A percentile compares a stretch with the other conserved stretches of the same genome.
phyloP scores from a whole-genome alignment of 2,888 invertebrate genomes.

The Apodemia hepburni region DNA sequence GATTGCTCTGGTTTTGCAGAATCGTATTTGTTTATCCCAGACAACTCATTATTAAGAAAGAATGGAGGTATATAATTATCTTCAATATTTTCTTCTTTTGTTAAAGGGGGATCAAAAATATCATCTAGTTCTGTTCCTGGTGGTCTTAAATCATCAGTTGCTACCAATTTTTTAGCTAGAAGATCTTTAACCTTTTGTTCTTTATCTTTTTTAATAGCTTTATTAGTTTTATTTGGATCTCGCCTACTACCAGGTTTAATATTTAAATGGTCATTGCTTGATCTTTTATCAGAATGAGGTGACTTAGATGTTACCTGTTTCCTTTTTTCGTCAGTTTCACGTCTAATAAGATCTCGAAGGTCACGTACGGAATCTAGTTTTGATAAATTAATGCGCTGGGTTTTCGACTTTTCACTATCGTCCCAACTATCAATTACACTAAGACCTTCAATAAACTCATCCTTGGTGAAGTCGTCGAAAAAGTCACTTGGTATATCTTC shows the following conservation, averaged over 20 bases:
- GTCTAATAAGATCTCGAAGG: slow-evolving; percentile 49
- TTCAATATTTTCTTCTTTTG: slow-evolving; percentile 31
- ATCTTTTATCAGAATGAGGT: slow-evolving; percentile 15
- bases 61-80: slow-evolving; percentile 4
- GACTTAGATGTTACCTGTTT: slow-evolving; percentile 9
- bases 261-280: slow-evolving; percentile 35
- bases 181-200: slow-evolving; percentile 68
- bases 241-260: slow-evolving; percentile 69
- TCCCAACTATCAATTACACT: slow-evolving; percentile 73
- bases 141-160: slow-evolving; percentile 57
- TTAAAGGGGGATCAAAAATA: slow-evolving; percentile 42
- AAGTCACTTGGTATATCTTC: slow-evolving; percentile 73
- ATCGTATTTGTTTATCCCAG: background rate
- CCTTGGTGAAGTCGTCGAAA: slow-evolving; percentile 69
- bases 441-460: slow-evolving; percentile 69
- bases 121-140: slow-evolving; percentile 72
- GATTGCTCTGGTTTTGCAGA: background rate
- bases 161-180: slow-evolving; percentile 61
- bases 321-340: slow-evolving; percentile 31
- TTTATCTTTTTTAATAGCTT: slow-evolving; percentile 66
- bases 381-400: slow-evolving; percentile 38
- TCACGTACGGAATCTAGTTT: slow-evolving; percentile 49
- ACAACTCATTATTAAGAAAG: background rate
- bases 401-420: slow-evolving; percentile 38
- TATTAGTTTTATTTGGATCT: slow-evolving; percentile 64